Conservation (phyloP, 2,888 invertebrate genomes). For the Tromatobia lineatoria region DNA sequence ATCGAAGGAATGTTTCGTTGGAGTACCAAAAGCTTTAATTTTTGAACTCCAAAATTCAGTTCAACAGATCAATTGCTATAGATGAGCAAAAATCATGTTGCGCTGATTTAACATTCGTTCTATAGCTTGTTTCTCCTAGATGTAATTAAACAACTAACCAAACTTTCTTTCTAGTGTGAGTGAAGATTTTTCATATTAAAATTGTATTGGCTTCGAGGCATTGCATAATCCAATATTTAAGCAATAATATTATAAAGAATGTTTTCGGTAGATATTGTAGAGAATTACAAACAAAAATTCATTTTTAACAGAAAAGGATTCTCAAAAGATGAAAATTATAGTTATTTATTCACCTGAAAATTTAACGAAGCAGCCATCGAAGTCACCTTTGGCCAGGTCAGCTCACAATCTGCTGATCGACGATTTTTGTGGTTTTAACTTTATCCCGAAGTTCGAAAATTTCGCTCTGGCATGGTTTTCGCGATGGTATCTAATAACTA, state of each 20-base stretch:
- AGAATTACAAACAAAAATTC: neutral
- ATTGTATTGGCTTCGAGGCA: neutral
- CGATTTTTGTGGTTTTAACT: constrained; percentile 52
- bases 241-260: neutral
- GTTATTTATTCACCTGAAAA: neutral
- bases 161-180: too few species aligned
- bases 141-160: too few species aligned
- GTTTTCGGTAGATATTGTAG: too few species aligned
- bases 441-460: constrained; percentile 37
- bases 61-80: too few species aligned
- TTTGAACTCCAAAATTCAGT: too few species aligned
- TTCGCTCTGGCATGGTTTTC: constrained; percentile 73
- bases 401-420: constrained; percentile 21
- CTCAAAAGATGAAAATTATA: neutral
- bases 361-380: constrained; percentile 58
- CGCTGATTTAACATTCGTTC: too few species aligned
- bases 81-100: too few species aligned
- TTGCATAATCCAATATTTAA: neutral
- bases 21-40: too few species aligned
- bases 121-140: too few species aligned
- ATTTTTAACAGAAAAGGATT: constrained; percentile 3
- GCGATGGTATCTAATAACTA: constrained; percentile 62
- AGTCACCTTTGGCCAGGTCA: constrained; percentile 22
- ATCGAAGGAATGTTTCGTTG: neutral
- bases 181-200: too few species aligned